A percentile compares a stretch with the other conserved stretches of the same genome.
Conservation (phyloP, 2,113 vertebrate species). For the Excalfactoria chinensis region DNA sequence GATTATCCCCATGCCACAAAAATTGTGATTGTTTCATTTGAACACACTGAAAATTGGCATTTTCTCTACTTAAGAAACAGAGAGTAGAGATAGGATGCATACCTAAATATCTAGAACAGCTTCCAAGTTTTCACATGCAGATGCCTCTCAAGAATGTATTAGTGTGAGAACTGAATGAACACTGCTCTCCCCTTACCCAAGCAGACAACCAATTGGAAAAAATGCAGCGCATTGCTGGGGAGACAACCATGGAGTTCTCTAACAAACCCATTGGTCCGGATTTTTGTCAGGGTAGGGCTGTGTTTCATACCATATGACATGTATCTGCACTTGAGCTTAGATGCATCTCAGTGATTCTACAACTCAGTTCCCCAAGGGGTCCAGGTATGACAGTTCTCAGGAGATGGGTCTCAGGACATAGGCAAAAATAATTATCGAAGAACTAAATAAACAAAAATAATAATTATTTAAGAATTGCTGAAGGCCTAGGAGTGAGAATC, state of each 20-base stretch:
- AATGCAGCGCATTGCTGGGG: not conserved
- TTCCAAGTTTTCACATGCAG: not conserved
- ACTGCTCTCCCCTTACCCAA: not conserved
- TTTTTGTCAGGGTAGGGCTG: not conserved
- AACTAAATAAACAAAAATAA: not conserved
- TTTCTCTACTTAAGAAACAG: not conserved
- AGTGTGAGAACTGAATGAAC: not conserved
- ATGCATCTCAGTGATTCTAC: not conserved
- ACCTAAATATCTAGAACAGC: not conserved
- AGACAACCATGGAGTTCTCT: not conserved
- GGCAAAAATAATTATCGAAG: not conserved
- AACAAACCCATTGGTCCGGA: not conserved
- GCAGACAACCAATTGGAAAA: not conserved
- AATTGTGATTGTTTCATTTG: not conserved
- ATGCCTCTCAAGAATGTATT: not conserved
- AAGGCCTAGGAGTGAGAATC: not conserved
- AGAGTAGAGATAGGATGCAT: not conserved
- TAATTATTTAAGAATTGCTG: not conserved
- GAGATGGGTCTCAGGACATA: not conserved
- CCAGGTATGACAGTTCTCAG: not conserved
- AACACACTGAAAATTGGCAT: not conserved
- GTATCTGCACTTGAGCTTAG: not conserved
- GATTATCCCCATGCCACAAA: not conserved
- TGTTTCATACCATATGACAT: rapidly evolving
- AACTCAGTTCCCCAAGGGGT: not conserved